Percentiles rank a stretch among this genome's conserved stretches.
These are phyloP conservation scores for Urocolius indicus DNA, from an alignment of 2,113 vertebrate genomes.

Conservation along the genomic window DNA sequence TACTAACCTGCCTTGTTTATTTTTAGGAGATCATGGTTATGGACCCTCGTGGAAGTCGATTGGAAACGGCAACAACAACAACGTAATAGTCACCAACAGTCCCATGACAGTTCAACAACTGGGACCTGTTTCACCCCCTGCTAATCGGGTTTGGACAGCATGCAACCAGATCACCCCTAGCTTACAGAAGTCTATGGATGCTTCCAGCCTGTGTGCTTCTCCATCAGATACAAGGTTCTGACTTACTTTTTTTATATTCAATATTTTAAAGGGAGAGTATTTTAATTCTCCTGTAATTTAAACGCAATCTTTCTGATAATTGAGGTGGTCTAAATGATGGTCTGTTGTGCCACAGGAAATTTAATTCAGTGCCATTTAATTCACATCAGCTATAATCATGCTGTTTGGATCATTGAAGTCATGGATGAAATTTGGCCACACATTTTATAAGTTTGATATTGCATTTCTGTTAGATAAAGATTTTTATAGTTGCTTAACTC, in stretches of 20 bases:
- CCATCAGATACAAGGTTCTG: constrained; percentile 88
- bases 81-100: constrained; percentile 81
- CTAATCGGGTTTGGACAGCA: constrained; percentile 73
- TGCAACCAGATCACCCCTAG: constrained; percentile 74
- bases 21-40: constrained; percentile 81
- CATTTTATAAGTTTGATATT: neutral
- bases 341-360: neutral
- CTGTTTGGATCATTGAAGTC: neutral
- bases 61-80: constrained; percentile 81
- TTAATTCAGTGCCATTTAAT: neutral
- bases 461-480: neutral
- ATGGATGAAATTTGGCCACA: neutral
- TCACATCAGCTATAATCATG: neutral
- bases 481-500: neutral
- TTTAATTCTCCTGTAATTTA: neutral
- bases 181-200: constrained; percentile 76
- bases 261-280: neutral
- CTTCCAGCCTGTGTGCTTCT: constrained; percentile 77
- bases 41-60: constrained; percentile 76
- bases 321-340: neutral
- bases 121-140: constrained; percentile 73
- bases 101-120: constrained; percentile 82
- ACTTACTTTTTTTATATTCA: constrained; percentile 49
- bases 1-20: constrained; percentile 72
- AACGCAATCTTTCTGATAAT: neutral